These are phyloP conservation scores for Chloroclystis v-ata DNA, from an alignment of 2,888 invertebrate species.

Conservation along the genomic window DNA sequence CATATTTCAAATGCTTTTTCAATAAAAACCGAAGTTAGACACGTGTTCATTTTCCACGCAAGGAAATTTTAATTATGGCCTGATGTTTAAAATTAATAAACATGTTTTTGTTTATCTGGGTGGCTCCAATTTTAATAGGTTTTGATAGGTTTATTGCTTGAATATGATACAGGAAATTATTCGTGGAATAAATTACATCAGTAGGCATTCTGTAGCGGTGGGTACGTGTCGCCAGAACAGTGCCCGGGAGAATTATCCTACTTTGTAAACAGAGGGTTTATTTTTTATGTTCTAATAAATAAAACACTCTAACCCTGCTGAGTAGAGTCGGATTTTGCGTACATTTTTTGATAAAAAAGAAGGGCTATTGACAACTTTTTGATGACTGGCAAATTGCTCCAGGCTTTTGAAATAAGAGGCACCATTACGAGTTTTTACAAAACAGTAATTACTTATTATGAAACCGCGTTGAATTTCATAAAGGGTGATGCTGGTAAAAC, in stretches of 20 bases:
- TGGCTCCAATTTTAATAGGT: neutral
- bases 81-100: no score
- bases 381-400: slow-evolving; percentile 57
- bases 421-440: slow-evolving; percentile 20
- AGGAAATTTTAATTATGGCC: no score
- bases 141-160: slow-evolving; percentile 1
- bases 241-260: slow-evolving; percentile 29
- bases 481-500: neutral
- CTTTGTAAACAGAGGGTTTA: slow-evolving; percentile 48
- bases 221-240: slow-evolving; percentile 19
- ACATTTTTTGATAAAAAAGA: slow-evolving; percentile 23
- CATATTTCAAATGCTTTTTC: no score
- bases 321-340: slow-evolving; percentile 13
- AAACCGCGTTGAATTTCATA: slow-evolving; percentile 3
- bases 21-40: no score
- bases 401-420: slow-evolving; percentile 44
- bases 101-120: neutral
- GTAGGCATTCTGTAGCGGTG: slow-evolving; percentile 4
- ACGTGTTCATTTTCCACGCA: no score
- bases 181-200: slow-evolving; percentile 22
- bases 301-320: slow-evolving; percentile 21
- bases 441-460: slow-evolving; percentile 6
- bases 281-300: slow-evolving; percentile 8
- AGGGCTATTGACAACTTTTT: slow-evolving; percentile 53
- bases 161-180: slow-evolving; percentile 15